Base-by-base conservation (phyloP, 2,113 vertebrate species). In the Tachysurus vachellii region DNA sequence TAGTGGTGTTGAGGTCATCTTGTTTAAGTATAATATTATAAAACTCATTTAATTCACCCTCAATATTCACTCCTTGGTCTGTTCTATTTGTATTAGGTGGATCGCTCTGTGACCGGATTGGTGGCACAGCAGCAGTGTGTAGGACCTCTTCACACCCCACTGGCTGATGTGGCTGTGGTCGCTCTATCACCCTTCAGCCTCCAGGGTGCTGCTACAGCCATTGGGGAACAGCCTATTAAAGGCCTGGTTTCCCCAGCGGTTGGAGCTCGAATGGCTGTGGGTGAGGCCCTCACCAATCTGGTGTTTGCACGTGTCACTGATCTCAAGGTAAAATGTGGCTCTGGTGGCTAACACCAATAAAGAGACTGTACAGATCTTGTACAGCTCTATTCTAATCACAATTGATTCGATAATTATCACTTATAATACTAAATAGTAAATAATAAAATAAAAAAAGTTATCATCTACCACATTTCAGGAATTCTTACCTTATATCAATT, bases 101-200 rank as follows among this genome's bases (percentile, higher is more conserved):
- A 99, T 92, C 96, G 98, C 66, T 99, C 97, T 0, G 97, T 99
- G 90, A 96, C 97, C 0, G 98, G 97, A 44, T 93, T 99, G 88
- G 96, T 99, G 88, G 98, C 98, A 31, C 98, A 98, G 93, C 98
- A 99, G 91, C 98, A 99, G 92, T 99, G 98, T 19, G 97, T 99
- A 0, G 98, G 98, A 0, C 97, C 97, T 13, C 96, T 99, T 42
- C 97, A 98, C 90, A 98, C 97, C 2, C 98, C 97, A 0, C 83
- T 99, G 89, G 97, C 98, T 0, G 95, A 98, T 2, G 97, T 97
- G 28, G 98, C 97, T 0, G 97, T 98, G 47, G 96, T 99, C 76
- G 96, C 97, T 5, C 90, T 98, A 76, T 98, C 97, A 21, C 96
- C 96, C 1, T 96, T 97, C 6, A 93, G 96, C 87, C 94, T 94